Conservation (phyloP, 2,888 invertebrate genomes). For the Habrosyne pyritoides region DNA sequence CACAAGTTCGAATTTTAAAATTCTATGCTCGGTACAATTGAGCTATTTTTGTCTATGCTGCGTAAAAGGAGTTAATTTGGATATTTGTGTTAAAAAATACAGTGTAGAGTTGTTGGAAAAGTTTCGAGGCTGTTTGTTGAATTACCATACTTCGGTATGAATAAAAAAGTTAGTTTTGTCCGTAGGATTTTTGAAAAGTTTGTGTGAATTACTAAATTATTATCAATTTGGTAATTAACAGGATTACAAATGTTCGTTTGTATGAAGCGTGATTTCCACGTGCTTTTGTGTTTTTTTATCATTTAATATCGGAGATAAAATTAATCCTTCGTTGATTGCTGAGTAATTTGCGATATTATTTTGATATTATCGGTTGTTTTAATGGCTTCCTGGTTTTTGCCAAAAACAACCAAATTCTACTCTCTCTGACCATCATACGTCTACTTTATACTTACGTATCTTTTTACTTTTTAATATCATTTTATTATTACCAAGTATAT, state of each 20-base stretch:
- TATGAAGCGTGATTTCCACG: not conserved
- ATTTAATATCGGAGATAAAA: not conserved
- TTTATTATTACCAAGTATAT: too few relatives aligned
- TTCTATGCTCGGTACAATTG: not conserved
- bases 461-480: too few relatives aligned
- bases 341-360: not conserved
- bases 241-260: not conserved
- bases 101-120: not conserved
- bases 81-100: not conserved
- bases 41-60: not conserved
- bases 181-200: not conserved
- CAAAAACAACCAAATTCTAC: not conserved
- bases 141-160: not conserved
- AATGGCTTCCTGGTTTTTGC: not conserved
- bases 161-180: not conserved
- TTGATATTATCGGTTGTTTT: not conserved
- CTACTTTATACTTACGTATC: too few relatives aligned
- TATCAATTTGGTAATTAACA: not conserved
- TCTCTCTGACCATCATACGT: too few relatives aligned
- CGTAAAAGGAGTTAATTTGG: not conserved
- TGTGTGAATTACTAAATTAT: not conserved
- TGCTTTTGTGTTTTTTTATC: not conserved
- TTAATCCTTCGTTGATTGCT: not conserved
- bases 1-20: conserved; percentile 7
- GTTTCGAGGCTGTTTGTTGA: not conserved